Evolutionary conservation across 2,797 vertebrate genomes (phyloP).

Genomic region (Spinus pinus): DNA sequence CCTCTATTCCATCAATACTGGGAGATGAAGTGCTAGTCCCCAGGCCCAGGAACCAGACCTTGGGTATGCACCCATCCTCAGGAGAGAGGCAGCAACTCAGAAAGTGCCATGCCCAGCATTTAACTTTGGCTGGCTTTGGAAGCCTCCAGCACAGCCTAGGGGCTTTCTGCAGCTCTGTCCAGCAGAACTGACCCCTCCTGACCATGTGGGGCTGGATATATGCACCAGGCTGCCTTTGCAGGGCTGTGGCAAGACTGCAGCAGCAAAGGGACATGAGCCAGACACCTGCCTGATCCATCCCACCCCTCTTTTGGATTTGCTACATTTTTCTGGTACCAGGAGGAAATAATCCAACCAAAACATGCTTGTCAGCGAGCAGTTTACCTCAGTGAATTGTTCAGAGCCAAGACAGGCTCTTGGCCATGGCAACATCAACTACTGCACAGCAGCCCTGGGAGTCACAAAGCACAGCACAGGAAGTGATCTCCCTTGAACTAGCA

Average conservation of each 20-base stretch:
- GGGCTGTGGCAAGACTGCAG: neutral
- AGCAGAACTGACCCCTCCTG: neutral
- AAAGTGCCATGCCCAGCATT: neutral
- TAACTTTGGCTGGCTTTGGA: neutral
- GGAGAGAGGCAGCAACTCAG: neutral
- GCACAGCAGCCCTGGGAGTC: neutral
- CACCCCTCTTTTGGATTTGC: neutral
- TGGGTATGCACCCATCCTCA: neutral
- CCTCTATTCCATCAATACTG: accelerated
- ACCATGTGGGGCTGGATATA: neutral
- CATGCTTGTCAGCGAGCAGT: neutral
- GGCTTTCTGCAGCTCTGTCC: neutral
- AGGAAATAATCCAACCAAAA: neutral
- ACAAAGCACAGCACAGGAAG: neutral
- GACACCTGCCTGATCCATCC: neutral
- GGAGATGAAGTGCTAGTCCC: neutral
- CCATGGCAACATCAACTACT: neutral
- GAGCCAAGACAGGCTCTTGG: neutral
- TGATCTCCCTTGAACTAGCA: neutral
- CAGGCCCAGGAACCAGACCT: neutral
- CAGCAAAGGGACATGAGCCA: neutral
- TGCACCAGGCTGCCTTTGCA: neutral
- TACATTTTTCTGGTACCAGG: neutral
- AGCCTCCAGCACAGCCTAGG: neutral
- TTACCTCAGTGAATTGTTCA: neutral